These are phyloP conservation scores for Masticophis lateralis DNA, from an alignment of 2,797 vertebrate species.

Conservation along the genomic window DNA sequence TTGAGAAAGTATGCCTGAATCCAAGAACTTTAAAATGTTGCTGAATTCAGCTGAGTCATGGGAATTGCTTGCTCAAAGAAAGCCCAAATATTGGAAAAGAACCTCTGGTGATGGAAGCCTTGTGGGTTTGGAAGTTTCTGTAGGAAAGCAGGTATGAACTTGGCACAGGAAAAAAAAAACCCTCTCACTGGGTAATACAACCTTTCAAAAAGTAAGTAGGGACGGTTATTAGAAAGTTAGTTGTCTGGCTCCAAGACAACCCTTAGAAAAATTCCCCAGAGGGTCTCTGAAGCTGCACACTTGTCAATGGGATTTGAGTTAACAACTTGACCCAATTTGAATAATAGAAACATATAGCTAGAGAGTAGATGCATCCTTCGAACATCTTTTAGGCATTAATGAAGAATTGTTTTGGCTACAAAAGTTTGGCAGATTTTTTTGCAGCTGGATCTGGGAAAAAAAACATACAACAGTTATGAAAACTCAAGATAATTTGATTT, in stretches of 20 bases:
- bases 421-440: background rate
- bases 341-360: background rate
- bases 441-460: background rate
- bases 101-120: background rate
- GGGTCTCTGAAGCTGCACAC: background rate
- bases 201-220: background rate
- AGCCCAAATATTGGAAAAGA: constrained; percentile 16
- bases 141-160: background rate
- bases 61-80: background rate
- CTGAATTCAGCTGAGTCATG: background rate
- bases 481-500: background rate
- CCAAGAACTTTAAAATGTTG: background rate
- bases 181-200: background rate
- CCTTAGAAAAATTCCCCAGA: background rate
- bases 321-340: background rate
- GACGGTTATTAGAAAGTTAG: background rate
- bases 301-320: background rate
- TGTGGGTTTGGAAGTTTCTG: background rate
- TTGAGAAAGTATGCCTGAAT: background rate
- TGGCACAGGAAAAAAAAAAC: background rate
- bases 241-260: background rate
- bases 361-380: background rate
- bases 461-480: background rate
- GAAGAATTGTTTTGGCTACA: background rate
- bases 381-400: background rate